Evolutionary conservation across 2,888 invertebrate species (phyloP), one percentile per base, ranked within the genome.

Genomic region (Iphiclides podalirius): DNA sequence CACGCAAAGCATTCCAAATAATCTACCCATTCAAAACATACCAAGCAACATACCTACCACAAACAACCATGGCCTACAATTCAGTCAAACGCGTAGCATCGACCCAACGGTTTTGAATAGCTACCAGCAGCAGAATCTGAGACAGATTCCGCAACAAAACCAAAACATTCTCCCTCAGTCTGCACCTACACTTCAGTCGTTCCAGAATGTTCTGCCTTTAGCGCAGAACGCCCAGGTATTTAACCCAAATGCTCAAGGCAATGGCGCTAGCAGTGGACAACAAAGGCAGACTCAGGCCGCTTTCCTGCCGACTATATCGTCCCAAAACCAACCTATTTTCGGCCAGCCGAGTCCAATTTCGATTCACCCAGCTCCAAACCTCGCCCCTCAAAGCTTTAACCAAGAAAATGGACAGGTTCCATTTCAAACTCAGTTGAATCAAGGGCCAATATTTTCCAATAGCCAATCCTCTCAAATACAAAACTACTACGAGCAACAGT

Each of bases 401-500:
- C 56, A 72, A 12, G 76, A 80, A 52, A 77, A 77, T 57, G 75
- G 71, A 17, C 88, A 88, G 63, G 64, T 83, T 14, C 77, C 78
- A 15, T 90, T 86, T 70, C 88, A 80, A 66, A 63, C 66, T 23
- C 73, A 66, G 53, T 50, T 87, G 49, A 75, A 84, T 52, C 75
- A 90, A 59, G 74, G 77, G 38, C 79, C 89, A 1, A 57, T 89
- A 44, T 89, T 89, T 60, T 78, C 85, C 1, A 89, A 89, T 46
- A 81, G 79, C 40, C 92, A 86, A 68, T 82, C 81, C 55, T 77
- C 75, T 46, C 91, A 90, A 72, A 84, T 91, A 4, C 90, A 90
- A 60, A 87, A 89, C n/a, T 90, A 88, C 55, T 81, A 89, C 51
- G 90, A 91, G 59, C 91, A 90, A 54, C 91, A 91, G 59, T 88